Evolutionary conservation across 2,888 invertebrate species (phyloP).

Genomic region (Agriopis marginaria): DNA sequence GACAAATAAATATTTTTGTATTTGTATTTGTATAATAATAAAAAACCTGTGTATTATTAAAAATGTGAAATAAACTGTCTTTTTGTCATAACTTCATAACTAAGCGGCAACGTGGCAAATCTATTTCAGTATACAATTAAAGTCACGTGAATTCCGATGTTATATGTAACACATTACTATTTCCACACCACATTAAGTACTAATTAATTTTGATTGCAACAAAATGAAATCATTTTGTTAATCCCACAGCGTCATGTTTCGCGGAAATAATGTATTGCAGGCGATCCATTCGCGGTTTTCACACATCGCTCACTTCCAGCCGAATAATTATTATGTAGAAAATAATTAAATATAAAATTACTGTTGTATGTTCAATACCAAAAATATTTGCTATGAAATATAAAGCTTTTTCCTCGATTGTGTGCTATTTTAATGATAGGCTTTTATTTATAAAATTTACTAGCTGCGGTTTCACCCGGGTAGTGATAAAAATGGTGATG

Average conservation of each 20-base stretch:
- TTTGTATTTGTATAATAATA: too few relatives aligned
- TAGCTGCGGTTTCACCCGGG: too few relatives aligned
- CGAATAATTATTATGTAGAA: neutral
- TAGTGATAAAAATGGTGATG: too few relatives aligned
- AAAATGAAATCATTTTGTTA: constrained; percentile 15
- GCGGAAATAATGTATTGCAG: constrained; percentile 11
- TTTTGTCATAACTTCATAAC: too few relatives aligned
- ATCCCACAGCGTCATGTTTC: constrained; percentile 1
- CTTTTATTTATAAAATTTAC: too few relatives aligned
- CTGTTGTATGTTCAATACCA: neutral
- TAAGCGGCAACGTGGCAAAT: too few relatives aligned
- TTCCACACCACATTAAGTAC: neutral
- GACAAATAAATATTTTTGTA: too few relatives aligned
- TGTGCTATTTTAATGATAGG: too few relatives aligned
- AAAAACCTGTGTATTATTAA: too few relatives aligned
- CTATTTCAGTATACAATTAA: neutral
- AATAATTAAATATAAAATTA: neutral
- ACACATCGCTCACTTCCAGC: constrained; percentile 22
- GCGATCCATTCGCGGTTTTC: constrained; percentile 25
- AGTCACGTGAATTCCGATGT: neutral
- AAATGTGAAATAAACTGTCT: too few relatives aligned
- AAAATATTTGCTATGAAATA: too few relatives aligned
- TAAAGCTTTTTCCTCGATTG: too few relatives aligned
- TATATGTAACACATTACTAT: neutral
- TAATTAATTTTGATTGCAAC: constrained; percentile 2